phyloP scores from a whole-genome alignment of 2,113 vertebrate genomes.

The Terrapene triunguis region DNA sequence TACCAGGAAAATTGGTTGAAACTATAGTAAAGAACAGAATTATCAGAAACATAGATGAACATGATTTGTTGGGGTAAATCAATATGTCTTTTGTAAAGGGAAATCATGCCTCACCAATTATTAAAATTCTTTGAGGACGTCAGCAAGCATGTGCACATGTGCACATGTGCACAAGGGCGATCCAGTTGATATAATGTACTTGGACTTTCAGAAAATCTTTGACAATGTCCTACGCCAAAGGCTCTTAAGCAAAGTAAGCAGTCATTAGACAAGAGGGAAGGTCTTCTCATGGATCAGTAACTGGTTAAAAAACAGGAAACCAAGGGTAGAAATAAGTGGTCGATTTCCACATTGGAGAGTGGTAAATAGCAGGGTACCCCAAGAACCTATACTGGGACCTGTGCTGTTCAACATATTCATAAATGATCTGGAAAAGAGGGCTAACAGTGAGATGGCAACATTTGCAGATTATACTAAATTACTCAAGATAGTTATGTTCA shows the following conservation, averaged over 20 bases:
- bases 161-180: neutral
- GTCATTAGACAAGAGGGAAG: neutral
- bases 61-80: neutral
- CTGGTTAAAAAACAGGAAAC: neutral
- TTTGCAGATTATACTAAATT: neutral
- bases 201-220: neutral
- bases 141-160: neutral
- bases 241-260: neutral
- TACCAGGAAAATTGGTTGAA: neutral
- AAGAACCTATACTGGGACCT: neutral
- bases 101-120: neutral
- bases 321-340: neutral
- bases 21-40: neutral
- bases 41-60: neutral
- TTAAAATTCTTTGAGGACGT: neutral
- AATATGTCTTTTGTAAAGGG: neutral
- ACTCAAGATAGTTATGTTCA: neutral
- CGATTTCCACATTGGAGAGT: neutral
- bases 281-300: neutral
- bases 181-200: neutral
- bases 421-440: neutral
- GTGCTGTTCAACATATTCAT: neutral
- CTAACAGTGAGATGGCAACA: neutral
- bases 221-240: too few relatives aligned
- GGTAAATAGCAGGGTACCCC: neutral